Evolutionary conservation across 2,888 invertebrate genomes (phyloP).

Genomic region (Phyllotreta cruciferae): DNA sequence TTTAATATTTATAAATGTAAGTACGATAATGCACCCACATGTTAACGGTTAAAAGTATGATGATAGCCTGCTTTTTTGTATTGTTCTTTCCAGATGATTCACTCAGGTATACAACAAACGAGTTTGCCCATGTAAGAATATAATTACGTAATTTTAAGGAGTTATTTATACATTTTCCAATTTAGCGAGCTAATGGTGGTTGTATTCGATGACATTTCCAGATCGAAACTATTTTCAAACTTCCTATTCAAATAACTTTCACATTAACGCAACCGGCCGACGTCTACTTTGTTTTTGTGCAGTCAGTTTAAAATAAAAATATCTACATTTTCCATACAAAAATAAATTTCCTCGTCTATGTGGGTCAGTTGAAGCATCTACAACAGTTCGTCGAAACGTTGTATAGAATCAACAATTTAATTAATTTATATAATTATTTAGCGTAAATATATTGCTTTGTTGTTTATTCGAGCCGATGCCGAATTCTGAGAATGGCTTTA

Average conservation of each 20-base stretch:
- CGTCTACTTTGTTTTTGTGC: constrained; percentile 3
- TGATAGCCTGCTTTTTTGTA: constrained; percentile 25
- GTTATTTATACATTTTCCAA: neutral
- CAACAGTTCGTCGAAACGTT: neutral
- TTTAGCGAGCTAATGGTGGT: neutral
- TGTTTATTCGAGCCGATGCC: too few species aligned
- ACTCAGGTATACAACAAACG: constrained; percentile 9
- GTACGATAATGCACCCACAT: constrained; percentile 28
- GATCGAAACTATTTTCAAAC: constrained; percentile 1
- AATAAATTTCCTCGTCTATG: neutral
- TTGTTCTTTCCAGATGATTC: constrained; percentile 19
- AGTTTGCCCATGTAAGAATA: neutral
- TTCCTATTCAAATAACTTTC: neutral
- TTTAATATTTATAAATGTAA: constrained; percentile 28
- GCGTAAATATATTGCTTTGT: too few species aligned
- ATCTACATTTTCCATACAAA: neutral
- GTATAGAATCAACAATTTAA: too few species aligned
- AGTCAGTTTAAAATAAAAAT: constrained; percentile 1
- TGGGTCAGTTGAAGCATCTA: constrained; percentile 1
- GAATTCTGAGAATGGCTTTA: too few species aligned
- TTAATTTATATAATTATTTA: too few species aligned
- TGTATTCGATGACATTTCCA: constrained; percentile 2
- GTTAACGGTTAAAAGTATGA: constrained; percentile 21
- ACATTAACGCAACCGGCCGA: neutral
- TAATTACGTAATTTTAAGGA: neutral